Conservation (phyloP, 2,888 invertebrate genomes). For the Epinotia ramella region DNA sequence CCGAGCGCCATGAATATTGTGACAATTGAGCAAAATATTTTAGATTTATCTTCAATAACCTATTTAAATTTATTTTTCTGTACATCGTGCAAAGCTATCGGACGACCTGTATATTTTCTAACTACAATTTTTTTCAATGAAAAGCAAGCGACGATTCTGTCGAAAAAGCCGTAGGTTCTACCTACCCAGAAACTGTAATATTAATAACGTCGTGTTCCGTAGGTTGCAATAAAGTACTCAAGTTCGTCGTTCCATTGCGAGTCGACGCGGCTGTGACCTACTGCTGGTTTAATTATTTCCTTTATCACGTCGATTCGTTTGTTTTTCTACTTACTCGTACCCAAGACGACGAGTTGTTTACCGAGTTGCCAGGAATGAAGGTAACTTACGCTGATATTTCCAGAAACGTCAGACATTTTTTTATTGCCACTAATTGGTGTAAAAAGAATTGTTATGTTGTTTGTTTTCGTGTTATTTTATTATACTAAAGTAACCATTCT, state of each 20-base stretch:
- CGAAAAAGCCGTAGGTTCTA: too few species aligned
- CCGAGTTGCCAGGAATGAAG: slow-evolving; percentile 12
- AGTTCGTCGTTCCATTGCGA: slow-evolving; percentile 18
- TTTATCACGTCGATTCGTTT: slow-evolving; percentile 32
- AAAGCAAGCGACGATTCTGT: too few species aligned
- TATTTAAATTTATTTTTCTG: too few species aligned
- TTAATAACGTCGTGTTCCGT: slow-evolving; percentile 2
- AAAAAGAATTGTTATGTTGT: slow-evolving; percentile 3
- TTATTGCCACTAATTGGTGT: slow-evolving; percentile 8
- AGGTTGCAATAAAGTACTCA: slow-evolving; percentile 31
- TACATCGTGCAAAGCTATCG: too few species aligned
- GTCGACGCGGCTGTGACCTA: slow-evolving; percentile 34
- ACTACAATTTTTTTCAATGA: too few species aligned
- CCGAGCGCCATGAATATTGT: too few species aligned
- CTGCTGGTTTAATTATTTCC: slow-evolving; percentile 40
- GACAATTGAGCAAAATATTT: too few species aligned
- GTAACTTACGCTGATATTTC: slow-evolving; percentile 10
- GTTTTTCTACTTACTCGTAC: slow-evolving; percentile 33
- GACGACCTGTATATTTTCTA: not conserved
- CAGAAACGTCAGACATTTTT: not conserved
- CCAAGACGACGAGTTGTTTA: slow-evolving; percentile 32
- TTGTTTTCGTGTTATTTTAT: not conserved
- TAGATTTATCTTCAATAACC: too few species aligned
- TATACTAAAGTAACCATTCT: too few species aligned
- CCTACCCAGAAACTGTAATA: slow-evolving; percentile 15